Conservation (phyloP, 1,140 invertebrate species). For the Cotesia vestalis region DNA sequence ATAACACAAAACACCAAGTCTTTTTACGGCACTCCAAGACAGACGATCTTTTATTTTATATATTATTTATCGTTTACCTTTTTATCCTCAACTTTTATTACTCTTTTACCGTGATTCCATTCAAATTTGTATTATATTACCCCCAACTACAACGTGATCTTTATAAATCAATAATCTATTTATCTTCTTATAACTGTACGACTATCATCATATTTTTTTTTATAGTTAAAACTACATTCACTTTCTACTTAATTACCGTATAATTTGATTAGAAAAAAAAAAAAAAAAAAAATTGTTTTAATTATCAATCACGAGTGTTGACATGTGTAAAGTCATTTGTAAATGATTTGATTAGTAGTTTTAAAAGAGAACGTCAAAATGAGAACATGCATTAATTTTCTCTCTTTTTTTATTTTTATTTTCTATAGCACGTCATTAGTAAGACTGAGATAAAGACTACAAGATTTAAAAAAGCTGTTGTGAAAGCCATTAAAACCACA, state of each 20-base stretch:
- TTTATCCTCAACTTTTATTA: slow-evolving; percentile 16
- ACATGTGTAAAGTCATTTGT: slow-evolving; percentile 20
- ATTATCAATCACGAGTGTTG: slow-evolving; percentile 5
- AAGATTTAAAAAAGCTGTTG: slow-evolving; percentile 1
- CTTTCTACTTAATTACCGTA: not conserved
- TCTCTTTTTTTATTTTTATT: too few relatives aligned
- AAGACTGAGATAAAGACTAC: slow-evolving; percentile 3
- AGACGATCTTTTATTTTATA: slow-evolving; percentile 35
- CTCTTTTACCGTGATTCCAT: slow-evolving; percentile 13
- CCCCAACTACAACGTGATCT: slow-evolving; percentile 7
- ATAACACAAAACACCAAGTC: slow-evolving; percentile 13
- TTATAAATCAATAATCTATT: slow-evolving; percentile 19
- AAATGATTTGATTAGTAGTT: slow-evolving; percentile 8
- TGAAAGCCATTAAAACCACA: slow-evolving; percentile 3
- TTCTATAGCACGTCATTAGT: slow-evolving; percentile 14
- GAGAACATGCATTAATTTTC: slow-evolving; percentile 16
- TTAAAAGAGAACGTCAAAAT: not conserved
- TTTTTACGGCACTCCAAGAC: slow-evolving; percentile 31
- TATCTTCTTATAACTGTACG: slow-evolving; percentile 14
- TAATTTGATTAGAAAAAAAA: not conserved
- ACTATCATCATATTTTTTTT: not conserved
- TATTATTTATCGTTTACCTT: slow-evolving; percentile 9
- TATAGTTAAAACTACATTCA: not conserved
- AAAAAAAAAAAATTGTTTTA: not conserved
- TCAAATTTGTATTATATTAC: slow-evolving; percentile 17